Evolutionary conservation across 1,140 invertebrate species (phyloP).

Genomic region (Drosophila mayri): DNA sequence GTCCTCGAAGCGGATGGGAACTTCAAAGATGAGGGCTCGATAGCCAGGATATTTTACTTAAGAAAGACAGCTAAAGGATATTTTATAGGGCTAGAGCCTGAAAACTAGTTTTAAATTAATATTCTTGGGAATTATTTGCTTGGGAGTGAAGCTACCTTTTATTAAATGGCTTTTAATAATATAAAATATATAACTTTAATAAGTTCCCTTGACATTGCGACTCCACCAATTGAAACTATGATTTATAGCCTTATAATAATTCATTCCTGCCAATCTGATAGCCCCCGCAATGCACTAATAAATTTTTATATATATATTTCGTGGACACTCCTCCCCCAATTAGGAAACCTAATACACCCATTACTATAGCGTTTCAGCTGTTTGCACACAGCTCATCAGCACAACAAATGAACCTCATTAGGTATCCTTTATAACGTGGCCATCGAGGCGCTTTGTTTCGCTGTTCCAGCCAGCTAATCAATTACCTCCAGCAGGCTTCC

Average conservation of each 20-base stretch:
- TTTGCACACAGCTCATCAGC: conserved; percentile 7
- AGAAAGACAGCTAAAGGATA: background rate
- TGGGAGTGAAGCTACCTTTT: too few species aligned
- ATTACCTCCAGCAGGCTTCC: conserved; percentile 48
- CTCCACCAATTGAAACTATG: background rate
- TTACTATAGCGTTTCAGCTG: conserved; percentile 30
- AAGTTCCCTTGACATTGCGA: background rate
- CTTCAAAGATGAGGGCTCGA: conserved; percentile 14
- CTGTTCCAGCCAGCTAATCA: conserved; percentile 62
- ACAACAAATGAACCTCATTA: conserved; percentile 28
- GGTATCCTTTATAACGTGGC: conserved; percentile 28
- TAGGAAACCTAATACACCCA: conserved; percentile 31
- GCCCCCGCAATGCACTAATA: conserved; percentile 5
- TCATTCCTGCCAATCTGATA: background rate
- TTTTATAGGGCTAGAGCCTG: background rate
- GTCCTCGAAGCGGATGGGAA: conserved; percentile 25
- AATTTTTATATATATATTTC: background rate
- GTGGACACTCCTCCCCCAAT: conserved; percentile 3
- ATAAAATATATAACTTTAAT: too few species aligned
- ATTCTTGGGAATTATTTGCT: too few species aligned
- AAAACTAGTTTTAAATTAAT: background rate
- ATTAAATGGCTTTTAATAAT: too few species aligned
- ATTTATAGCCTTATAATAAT: background rate
- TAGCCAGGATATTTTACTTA: conserved; percentile 3
- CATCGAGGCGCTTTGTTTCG: conserved; percentile 39